A percentile compares a stretch with the other conserved stretches of the same genome.
Evolutionary conservation across 2,797 vertebrate species (phyloP).

Genomic region (Pangasius mekongensis): DNA sequence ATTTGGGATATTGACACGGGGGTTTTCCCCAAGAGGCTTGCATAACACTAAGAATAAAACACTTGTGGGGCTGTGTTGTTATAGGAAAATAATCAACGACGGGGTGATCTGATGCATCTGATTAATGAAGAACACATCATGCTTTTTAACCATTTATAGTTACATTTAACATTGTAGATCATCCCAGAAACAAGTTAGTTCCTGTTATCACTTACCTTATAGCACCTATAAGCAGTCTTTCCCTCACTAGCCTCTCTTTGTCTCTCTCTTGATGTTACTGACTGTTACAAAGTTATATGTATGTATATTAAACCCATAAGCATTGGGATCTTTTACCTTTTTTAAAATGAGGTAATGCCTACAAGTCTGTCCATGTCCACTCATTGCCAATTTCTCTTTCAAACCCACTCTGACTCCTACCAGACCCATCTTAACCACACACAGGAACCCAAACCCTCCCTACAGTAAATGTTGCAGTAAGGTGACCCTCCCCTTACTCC

Average conservation of each 20-base stretch:
- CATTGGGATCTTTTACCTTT: not conserved
- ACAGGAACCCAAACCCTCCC: slow-evolving; percentile 33
- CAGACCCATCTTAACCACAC: not conserved
- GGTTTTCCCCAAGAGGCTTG: slow-evolving; percentile 14
- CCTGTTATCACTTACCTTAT: not conserved
- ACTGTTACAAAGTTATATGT: not conserved
- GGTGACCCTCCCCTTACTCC: slow-evolving; percentile 39
- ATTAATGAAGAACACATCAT: not conserved
- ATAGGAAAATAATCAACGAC: not conserved
- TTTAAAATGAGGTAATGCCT: not conserved
- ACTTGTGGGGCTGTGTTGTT: not conserved
- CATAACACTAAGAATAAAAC: slow-evolving; percentile 33
- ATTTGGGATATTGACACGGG: not conserved
- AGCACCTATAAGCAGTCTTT: not conserved
- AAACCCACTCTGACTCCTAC: not conserved
- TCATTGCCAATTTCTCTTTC: not conserved
- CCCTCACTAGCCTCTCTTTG: not conserved
- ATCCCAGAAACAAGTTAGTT: not conserved
- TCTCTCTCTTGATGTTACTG: not conserved
- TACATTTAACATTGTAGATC: not conserved
- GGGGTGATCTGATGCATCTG: not conserved
- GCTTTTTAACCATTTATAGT: not conserved
- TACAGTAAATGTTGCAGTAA: slow-evolving; percentile 54
- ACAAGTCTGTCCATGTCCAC: no score
- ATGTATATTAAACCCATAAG: not conserved